Percentiles rank a stretch among this genome's conserved stretches.
These are phyloP conservation scores for Nomada fabriciana DNA, from an alignment of 2,888 invertebrate genomes.

Conservation along the genomic window DNA sequence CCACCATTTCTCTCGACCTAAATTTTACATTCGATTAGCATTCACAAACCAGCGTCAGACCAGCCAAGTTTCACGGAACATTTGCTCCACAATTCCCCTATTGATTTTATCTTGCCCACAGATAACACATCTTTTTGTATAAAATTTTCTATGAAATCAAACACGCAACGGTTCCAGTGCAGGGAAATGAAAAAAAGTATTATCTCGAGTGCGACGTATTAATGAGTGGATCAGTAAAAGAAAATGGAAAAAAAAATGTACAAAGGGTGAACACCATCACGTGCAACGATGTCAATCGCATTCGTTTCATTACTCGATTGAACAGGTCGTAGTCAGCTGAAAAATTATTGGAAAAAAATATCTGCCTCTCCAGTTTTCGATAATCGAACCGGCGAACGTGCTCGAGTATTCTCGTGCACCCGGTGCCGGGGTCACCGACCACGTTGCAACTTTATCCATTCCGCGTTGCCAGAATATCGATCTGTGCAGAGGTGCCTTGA, in stretches of 20 bases:
- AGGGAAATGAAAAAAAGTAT: background rate
- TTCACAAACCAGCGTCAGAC: background rate
- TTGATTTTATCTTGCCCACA: background rate
- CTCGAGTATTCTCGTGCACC: constrained; percentile 23
- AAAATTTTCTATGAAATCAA: too few species aligned
- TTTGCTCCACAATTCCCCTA: background rate
- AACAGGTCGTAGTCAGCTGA: background rate
- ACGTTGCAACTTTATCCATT: constrained; percentile 77
- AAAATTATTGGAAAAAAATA: background rate
- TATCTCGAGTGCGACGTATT: background rate
- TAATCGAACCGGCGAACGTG: constrained; percentile 7
- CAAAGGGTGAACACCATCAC: background rate
- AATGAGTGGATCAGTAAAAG: background rate
- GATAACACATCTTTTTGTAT: too few species aligned
- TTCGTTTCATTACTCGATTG: constrained; percentile 7
- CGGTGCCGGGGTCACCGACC: constrained; percentile 72
- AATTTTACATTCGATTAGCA: background rate
- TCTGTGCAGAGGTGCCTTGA: constrained; percentile 82
- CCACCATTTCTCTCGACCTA: background rate
- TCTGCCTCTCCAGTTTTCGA: background rate
- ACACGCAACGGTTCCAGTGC: too few species aligned
- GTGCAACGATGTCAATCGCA: background rate
- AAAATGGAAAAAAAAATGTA: too few species aligned
- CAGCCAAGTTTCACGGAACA: background rate
- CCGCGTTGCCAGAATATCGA: constrained; percentile 82